Evolutionary conservation across 2,797 vertebrate genomes (phyloP).

Genomic region (Lepilemur ruficaudatus): DNA sequence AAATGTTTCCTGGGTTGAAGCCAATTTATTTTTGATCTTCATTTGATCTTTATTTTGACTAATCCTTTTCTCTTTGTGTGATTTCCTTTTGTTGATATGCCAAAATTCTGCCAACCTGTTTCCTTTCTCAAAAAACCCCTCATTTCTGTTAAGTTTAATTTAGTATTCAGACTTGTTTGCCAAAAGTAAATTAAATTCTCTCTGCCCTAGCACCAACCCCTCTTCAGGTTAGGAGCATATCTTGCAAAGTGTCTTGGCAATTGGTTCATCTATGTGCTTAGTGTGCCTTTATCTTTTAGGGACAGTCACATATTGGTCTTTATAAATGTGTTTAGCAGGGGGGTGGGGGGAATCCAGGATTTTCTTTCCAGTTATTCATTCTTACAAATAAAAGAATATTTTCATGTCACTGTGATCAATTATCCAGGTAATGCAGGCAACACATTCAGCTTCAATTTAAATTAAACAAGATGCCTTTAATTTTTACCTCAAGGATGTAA

Average conservation of each 20-base stretch:
- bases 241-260: constrained; percentile 71
- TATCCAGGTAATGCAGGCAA: not conserved
- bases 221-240: constrained; percentile 71
- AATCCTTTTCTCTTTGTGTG: constrained; percentile 87
- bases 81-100: constrained; percentile 87
- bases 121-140: constrained; percentile 80
- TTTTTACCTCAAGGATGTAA: not conserved
- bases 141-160: constrained; percentile 85
- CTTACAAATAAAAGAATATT: constrained; percentile 34
- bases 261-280: constrained; percentile 74
- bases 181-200: constrained; percentile 84
- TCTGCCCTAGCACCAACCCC: constrained; percentile 33
- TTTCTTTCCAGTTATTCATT: constrained; percentile 28
- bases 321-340: not conserved
- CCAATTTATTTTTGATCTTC: constrained; percentile 86
- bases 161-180: constrained; percentile 80
- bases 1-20: constrained; percentile 84
- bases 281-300: constrained; percentile 63
- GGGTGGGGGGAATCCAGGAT: not conserved
- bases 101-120: constrained; percentile 87
- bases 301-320: not conserved
- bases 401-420: not conserved
- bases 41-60: constrained; percentile 88
- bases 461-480: not conserved
- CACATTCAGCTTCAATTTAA: constrained; percentile 18